These are phyloP conservation scores for Arvicola amphibius DNA, from an alignment of 2,797 vertebrate species.

Conservation along the genomic window DNA sequence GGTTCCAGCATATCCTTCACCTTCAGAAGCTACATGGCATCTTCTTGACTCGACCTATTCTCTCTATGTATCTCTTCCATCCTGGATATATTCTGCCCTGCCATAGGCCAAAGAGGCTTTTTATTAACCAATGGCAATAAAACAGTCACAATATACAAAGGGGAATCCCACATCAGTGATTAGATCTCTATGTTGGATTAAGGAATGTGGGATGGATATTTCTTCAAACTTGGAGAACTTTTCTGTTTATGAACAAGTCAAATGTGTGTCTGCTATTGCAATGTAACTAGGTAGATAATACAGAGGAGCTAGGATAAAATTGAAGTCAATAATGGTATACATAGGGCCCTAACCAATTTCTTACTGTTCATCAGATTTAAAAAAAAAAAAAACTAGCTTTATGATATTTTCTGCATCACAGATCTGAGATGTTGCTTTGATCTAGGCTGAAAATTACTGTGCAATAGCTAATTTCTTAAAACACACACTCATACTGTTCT, in stretches of 20 bases:
- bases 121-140: too few species aligned
- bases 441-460: neutral
- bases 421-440: neutral
- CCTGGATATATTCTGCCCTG: too few species aligned
- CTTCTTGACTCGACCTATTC: too few species aligned
- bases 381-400: neutral
- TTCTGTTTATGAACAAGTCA: neutral
- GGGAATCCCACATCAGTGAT: neutral
- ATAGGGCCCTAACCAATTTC: neutral
- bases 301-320: neutral
- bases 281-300: neutral
- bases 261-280: neutral
- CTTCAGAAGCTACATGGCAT: too few species aligned
- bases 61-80: too few species aligned
- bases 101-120: too few species aligned
- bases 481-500: neutral
- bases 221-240: neutral
- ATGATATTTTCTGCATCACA: neutral
- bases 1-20: too few species aligned
- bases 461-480: neutral
- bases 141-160: too few species aligned
- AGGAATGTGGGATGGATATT: neutral
- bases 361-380: neutral
- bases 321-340: neutral
- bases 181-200: neutral